phyloP scores from a whole-genome alignment of 2,888 invertebrate genomes.

The Proisotoma minuta region DNA sequence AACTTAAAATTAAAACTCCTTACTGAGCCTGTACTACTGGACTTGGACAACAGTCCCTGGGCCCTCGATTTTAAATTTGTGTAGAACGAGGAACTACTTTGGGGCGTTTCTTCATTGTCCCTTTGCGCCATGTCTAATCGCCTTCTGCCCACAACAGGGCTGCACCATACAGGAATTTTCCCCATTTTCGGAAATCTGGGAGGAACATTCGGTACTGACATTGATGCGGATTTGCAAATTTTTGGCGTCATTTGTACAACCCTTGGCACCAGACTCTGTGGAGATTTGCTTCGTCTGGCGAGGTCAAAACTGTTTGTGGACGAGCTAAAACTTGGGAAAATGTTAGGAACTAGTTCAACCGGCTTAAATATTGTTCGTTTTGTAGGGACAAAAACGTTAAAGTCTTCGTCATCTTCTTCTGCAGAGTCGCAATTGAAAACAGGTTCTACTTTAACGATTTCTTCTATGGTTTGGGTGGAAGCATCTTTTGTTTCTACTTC shows the following conservation, averaged over 20 bases:
- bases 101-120: too few relatives aligned
- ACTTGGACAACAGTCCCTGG: too few relatives aligned
- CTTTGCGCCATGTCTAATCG: too few relatives aligned
- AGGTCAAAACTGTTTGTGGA: neutral
- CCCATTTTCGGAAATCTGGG: conserved; percentile 35
- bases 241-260: conserved; percentile 26
- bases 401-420: neutral
- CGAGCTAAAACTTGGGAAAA: neutral
- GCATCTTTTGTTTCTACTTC: conserved; percentile 27
- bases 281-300: too few relatives aligned
- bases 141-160: too few relatives aligned
- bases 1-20: too few relatives aligned
- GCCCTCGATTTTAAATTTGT: too few relatives aligned
- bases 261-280: conserved; percentile 12
- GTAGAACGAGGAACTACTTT: too few relatives aligned
- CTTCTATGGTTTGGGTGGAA: conserved; percentile 23
- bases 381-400: conserved; percentile 34
- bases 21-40: too few relatives aligned
- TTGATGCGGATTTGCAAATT: neutral
- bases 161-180: conserved; percentile 42
- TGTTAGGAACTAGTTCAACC: conserved; percentile 7
- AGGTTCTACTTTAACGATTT: conserved; percentile 34
- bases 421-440: conserved; percentile 28
- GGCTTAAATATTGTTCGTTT: conserved; percentile 42
- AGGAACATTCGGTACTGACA: conserved; percentile 10